Base-by-base conservation (phyloP, 2,797 vertebrate genomes). In the Alca torda region DNA sequence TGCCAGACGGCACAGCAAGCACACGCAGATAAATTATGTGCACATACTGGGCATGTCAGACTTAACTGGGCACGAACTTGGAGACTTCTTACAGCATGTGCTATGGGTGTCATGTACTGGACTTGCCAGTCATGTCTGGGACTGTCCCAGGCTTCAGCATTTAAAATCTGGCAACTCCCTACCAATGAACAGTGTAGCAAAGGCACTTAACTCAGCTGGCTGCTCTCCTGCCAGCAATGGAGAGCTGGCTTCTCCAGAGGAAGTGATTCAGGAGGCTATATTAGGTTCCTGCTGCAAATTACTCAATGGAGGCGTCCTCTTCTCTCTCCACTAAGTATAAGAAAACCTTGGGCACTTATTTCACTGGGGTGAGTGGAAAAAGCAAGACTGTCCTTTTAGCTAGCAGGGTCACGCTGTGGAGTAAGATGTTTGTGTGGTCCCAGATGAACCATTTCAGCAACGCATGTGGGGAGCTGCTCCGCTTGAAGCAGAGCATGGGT, bases 251-350 rank as follows among this genome's bases (percentile, higher is more conserved):
- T 79, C 54, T 90, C 46, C 77, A 87, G 86, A 84, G 86, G 54
- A 93, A 59, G 54, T 59, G 67, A 90, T 94, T 89, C 77, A 87
- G 63, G 43, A 76, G 50, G 26, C 70, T 93, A 41, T 65, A 76
- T 93, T 57, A 43, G 10, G 9, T 65, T 93, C 30, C 41, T 48
- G 1, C 50, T 68, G 41, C 30, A 64, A 33, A 86, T 79, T 86
- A 50, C 16, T 8, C 1, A 0, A 5, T 69, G 59, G 50, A 73
- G 50, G 31, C 8, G 0, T 69, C n/a, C 11, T 5, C 18, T 20
- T n/a, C 59, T 33, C 8, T 73, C 23, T 54, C 39, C 31, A 6
- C 19, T 16, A 28, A 57, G 21, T 35, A 6, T 37, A 45, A 35
- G n/a, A 81, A 86, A 64, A 61, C 24, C 13, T 1, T 35, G 30